Base-by-base conservation (phyloP, 2,888 invertebrate species). In the Amphiduros pacificus region DNA sequence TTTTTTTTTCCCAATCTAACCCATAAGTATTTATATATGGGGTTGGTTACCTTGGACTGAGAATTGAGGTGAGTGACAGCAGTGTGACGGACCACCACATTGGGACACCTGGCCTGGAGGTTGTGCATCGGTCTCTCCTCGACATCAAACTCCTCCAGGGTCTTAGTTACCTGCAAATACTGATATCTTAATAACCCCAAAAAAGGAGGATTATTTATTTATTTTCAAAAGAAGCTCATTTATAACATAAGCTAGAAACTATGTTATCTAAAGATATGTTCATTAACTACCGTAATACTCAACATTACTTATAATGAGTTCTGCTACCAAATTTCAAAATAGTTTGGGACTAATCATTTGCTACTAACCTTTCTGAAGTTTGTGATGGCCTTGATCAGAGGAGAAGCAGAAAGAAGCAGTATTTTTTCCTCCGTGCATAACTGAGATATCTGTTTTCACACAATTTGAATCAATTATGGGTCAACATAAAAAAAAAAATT, bases 301-400 rank as follows among this genome's bases (percentile, higher is more conserved):
- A n/a, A n/a, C n/a, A n/a, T n/a, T n/a, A n/a, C n/a, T n/a, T n/a
- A n/a, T n/a, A n/a, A n/a, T n/a, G n/a, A n/a, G n/a, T n/a, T n/a
- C n/a, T n/a, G n/a, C n/a, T n/a, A n/a, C n/a, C n/a, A n/a, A n/a
- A n/a, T n/a, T n/a, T n/a, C n/a, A n/a, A n/a, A n/a, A n/a, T n/a
- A n/a, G n/a, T n/a, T n/a, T n/a, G n/a, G n/a, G n/a, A n/a, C n/a
- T n/a, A n/a, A n/a, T n/a, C n/a, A n/a, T n/a, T n/a, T n/a, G n/a
- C n/a, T n/a, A n/a, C n/a, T 55, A 24, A 91, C 86, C 71, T 92
- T 64, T 72, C 89, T 88, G 48, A 94, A 86, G 84, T 96, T 94
- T 51, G 90, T 90, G 1, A 92, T 91, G 63, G 92, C 90, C 86
- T 98, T 98, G 1, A 99, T 89, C 51, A 94, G 83, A 17, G 91